A percentile compares a stretch with the other conserved stretches of the same genome.
Evolutionary conservation across 2,888 invertebrate genomes (phyloP).

Genomic region (Hypsopygia costalis): DNA sequence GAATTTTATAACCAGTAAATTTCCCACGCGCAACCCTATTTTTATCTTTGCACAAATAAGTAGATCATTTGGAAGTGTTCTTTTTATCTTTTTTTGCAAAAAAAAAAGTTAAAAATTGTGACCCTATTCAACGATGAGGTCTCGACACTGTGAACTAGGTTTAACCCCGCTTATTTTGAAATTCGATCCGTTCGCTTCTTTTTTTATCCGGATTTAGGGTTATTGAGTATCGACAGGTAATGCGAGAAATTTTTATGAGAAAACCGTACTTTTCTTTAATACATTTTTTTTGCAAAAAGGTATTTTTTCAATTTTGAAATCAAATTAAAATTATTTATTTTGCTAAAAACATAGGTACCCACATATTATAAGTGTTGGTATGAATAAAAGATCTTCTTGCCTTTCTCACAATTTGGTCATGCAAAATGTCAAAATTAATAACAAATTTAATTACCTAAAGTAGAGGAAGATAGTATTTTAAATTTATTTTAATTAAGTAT

Average conservation of each 20-base stretch:
- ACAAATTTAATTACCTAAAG: too few relatives aligned
- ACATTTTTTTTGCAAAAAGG: neutral
- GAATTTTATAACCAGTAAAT: conserved; percentile 21
- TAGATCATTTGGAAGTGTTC: conserved; percentile 68
- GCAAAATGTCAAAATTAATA: too few relatives aligned
- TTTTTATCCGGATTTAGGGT: conserved; percentile 21
- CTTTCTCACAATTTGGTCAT: too few relatives aligned
- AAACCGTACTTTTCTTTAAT: conserved; percentile 23
- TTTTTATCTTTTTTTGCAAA: conserved; percentile 42
- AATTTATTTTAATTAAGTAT: too few relatives aligned
- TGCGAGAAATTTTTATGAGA: conserved; percentile 48
- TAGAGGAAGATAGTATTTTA: too few relatives aligned
- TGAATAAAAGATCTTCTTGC: too few relatives aligned
- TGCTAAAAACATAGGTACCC: too few relatives aligned
- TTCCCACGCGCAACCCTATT: conserved; percentile 56
- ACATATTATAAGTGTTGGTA: too few relatives aligned
- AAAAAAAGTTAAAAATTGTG: conserved; percentile 50
- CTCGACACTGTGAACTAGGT: conserved; percentile 65
- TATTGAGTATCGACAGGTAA: conserved; percentile 23
- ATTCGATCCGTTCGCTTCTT: conserved; percentile 58
- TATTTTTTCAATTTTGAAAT: too few relatives aligned
- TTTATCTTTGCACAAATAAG: conserved; percentile 60
- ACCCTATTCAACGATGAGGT: conserved; percentile 75
- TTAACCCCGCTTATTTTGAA: conserved; percentile 70
- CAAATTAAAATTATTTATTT: too few relatives aligned